These are phyloP conservation scores for Amphibalanus amphitrite DNA, from an alignment of 1,140 invertebrate species.

Conservation along the genomic window DNA sequence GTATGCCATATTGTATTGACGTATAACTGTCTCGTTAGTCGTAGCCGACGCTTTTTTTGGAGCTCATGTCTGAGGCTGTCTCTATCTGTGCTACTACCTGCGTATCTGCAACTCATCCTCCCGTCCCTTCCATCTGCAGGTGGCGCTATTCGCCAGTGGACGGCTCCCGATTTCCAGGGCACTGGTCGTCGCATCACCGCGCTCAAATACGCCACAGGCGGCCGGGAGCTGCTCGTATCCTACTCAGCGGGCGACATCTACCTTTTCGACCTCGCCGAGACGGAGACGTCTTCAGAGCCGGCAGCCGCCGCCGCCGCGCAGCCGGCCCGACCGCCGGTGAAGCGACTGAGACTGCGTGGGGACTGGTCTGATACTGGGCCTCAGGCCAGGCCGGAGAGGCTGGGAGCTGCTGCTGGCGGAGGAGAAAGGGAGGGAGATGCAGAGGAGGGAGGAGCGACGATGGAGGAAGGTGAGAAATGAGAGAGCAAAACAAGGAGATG, in stretches of 20 bases:
- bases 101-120: no score
- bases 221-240: slow-evolving; percentile 59
- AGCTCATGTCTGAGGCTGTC: no score
- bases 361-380: slow-evolving; percentile 86
- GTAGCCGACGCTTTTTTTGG: no score
- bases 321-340: slow-evolving; percentile 35
- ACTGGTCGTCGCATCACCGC: slow-evolving; percentile 62
- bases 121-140: background rate
- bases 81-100: no score
- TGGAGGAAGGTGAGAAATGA: no score
- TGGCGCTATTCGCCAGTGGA: slow-evolving; percentile 16
- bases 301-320: slow-evolving; percentile 12
- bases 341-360: slow-evolving; percentile 55
- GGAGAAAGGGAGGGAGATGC: no score
- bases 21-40: no score
- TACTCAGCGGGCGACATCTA: slow-evolving; percentile 73
- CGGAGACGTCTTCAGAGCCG: slow-evolving; percentile 8
- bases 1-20: no score
- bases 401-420: no score
- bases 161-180: slow-evolving; percentile 48
- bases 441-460: no score
- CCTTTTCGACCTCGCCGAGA: slow-evolving; percentile 41
- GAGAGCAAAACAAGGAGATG: no score
- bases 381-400: slow-evolving; percentile 46
- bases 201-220: slow-evolving; percentile 53